phyloP scores from a whole-genome alignment of 2,888 invertebrate genomes.

The Epinotia brunnichana region DNA sequence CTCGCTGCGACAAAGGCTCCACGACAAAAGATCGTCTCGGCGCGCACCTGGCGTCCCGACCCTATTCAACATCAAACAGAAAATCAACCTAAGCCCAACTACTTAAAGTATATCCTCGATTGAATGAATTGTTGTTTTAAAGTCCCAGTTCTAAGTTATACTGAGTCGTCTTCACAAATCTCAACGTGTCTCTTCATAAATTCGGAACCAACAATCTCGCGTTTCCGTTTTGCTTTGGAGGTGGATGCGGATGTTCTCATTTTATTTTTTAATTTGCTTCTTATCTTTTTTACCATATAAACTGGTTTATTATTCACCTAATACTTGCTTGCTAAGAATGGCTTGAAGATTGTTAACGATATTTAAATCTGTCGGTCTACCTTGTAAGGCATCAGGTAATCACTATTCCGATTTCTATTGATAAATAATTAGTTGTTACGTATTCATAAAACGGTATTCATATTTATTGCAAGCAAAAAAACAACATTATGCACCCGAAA shows the following conservation, averaged over 20 bases:
- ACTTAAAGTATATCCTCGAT: background rate
- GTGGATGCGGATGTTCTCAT: conserved; percentile 40
- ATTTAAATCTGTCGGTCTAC: too few relatives aligned
- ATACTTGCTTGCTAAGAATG: background rate
- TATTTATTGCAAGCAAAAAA: conserved; percentile 15
- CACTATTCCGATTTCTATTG: too few relatives aligned
- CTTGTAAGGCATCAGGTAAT: too few relatives aligned
- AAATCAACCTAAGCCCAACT: background rate
- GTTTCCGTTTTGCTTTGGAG: conserved; percentile 58
- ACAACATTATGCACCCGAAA: conserved; percentile 26
- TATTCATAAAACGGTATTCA: background rate
- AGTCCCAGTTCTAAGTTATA: conserved; percentile 54
- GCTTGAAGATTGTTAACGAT: background rate
- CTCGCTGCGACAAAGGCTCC: conserved; percentile 57
- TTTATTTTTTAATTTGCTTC: conserved; percentile 17
- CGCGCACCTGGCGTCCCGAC: conserved; percentile 76
- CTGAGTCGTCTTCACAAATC: conserved; percentile 57
- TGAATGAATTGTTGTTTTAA: background rate
- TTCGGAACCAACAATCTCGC: conserved; percentile 55
- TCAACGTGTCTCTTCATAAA: conserved; percentile 52
- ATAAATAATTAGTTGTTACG: background rate
- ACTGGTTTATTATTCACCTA: conserved; percentile 4
- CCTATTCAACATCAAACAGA: conserved; percentile 62
- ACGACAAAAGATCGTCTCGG: conserved; percentile 74
- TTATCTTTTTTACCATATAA: conserved; percentile 15